Conservation (phyloP, 1,140 invertebrate genomes). For the Drosophila pseudoananassae region DNA sequence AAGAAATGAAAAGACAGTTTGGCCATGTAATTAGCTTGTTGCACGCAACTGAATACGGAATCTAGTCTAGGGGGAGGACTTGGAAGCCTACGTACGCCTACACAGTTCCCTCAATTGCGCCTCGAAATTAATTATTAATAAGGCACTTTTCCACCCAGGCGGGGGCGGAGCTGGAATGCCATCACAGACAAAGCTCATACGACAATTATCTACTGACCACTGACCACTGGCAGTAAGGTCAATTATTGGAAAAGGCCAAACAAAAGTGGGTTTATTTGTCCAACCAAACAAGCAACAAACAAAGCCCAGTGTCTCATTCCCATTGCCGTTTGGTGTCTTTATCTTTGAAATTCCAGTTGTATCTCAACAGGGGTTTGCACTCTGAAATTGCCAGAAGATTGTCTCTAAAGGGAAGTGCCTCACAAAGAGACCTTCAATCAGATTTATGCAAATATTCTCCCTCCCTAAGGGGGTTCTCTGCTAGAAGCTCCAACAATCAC, state of each 20-base stretch:
- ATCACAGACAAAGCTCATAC: conserved; percentile 27
- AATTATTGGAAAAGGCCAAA: conserved; percentile 69
- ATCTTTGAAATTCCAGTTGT: conserved; percentile 30
- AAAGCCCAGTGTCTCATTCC: conserved; percentile 26
- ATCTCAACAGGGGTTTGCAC: conserved; percentile 63
- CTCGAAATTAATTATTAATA: conserved; percentile 74
- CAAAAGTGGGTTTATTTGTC: conserved; percentile 46
- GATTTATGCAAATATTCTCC: conserved; percentile 6
- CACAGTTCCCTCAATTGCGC: conserved; percentile 55
- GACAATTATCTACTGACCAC: conserved; percentile 43
- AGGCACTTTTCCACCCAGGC: conserved; percentile 47
- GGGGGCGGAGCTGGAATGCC: conserved; percentile 25
- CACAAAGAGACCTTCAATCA: neutral
- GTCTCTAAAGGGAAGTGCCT: neutral
- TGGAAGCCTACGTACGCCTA: conserved; percentile 13
- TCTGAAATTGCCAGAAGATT: conserved; percentile 26
- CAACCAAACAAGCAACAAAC: conserved; percentile 17
- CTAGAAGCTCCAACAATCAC: conserved; percentile 14
- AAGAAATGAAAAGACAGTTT: conserved; percentile 72
- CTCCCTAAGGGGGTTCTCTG: too few species aligned
- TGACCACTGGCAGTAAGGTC: conserved; percentile 42
- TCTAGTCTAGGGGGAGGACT: neutral
- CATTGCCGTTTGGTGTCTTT: too few species aligned
- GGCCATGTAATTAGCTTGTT: conserved; percentile 63
- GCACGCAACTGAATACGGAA: conserved; percentile 48